Evolutionary conservation across 1,140 invertebrate genomes (phyloP).

Genomic region (Mercenaria mercenaria): DNA sequence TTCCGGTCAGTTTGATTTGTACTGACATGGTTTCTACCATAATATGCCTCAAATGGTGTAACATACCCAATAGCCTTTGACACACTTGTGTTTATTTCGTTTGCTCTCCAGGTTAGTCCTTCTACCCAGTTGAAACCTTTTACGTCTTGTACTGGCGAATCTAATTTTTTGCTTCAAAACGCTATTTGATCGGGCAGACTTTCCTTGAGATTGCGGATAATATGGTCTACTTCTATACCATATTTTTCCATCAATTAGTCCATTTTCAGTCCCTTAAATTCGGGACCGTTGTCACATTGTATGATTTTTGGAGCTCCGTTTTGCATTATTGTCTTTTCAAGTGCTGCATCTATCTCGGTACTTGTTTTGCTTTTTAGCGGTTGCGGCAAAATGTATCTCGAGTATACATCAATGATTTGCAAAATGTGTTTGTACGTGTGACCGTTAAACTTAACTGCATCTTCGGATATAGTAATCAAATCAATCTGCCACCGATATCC

Average conservation of each 20-base stretch:
- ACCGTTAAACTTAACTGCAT: background rate
- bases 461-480: background rate
- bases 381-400: conserved; percentile 31
- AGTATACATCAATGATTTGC: conserved; percentile 46
- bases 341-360: background rate
- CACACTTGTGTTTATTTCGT: background rate
- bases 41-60: conserved; percentile 2
- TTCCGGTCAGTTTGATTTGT: background rate
- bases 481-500: conserved; percentile 42
- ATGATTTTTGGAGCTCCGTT: conserved; percentile 43
- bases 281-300: conserved; percentile 43
- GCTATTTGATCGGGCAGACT: conserved; percentile 39
- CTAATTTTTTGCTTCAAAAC: conserved; percentile 1
- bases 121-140: conserved; percentile 36
- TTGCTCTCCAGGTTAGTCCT: background rate
- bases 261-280: conserved; percentile 22
- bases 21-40: background rate
- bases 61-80: background rate
- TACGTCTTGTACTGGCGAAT: background rate
- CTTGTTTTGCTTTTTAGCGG: conserved; percentile 27
- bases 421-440: conserved; percentile 18
- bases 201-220: conserved; percentile 54
- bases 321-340: conserved; percentile 1
- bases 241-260: background rate
- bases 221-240: conserved; percentile 22